Evolutionary conservation across 1,140 invertebrate genomes (phyloP), one percentile per base, ranked within the genome.

Genomic region (Centruroides vittatus): DNA sequence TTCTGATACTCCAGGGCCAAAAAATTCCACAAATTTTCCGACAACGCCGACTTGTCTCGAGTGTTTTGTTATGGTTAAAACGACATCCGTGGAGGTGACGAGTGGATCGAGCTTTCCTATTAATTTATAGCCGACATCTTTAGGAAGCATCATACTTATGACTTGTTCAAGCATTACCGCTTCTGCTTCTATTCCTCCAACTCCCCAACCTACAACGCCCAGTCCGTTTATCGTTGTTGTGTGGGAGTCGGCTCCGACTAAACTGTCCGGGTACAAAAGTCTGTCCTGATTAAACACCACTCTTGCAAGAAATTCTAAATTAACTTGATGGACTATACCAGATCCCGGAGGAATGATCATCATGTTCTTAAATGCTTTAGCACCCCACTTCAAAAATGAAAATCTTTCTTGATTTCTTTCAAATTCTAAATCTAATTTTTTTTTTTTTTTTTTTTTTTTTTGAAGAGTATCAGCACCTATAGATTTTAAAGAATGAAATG

Each of bases 11-110:
- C 95, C 94, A 0, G 90, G 84, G 0, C 96, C 96, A 73, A 89
- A 98, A 75, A 99, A 99, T 78, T 98, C 95, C 3, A 98, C 94
- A 78, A 98, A 99, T 72, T 98, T 98, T 52, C 93, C 94, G 53
- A 98, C 95, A 35, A 98, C 94, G 56, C 95, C 95, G 54, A 96
- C 70, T 73, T 92, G 86, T 46, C 94, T 80, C 58, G 98, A 78
- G 76, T 97, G 87, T 81, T 98, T 98, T 9, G 94, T 98, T 55
- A 98, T 93, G 11, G 94, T 98, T 8, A 99, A 80, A 5, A 99
- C 96, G 55, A 98, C 79, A 80, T 99, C 96, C 12, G 96, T 99
- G 1, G 93, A 95, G 1, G 94, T 99, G n/a, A 84, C 86, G 67
- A 90, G 82, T 47, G 85, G 83, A 68, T 80, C 83, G 23, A 98